Percentiles rank a stretch among this genome's conserved stretches.
phyloP scores from a whole-genome alignment of 2,888 invertebrate species.

The Clistopyga incitator region DNA sequence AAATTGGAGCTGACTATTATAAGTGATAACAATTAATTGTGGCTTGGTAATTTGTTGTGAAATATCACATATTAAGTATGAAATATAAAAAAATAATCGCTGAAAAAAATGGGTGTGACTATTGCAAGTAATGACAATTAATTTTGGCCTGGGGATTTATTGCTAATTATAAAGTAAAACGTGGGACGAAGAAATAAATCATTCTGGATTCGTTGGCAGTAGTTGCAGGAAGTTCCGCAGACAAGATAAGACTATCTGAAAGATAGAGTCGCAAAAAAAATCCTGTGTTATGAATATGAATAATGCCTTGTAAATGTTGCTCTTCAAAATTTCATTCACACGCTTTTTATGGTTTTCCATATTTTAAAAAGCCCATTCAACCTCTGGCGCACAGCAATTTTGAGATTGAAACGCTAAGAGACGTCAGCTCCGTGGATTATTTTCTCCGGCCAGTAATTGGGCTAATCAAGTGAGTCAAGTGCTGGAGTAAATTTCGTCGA shows the following conservation, averaged over 20 bases:
- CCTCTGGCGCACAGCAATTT: background rate
- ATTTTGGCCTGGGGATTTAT: too few species aligned
- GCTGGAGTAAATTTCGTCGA: constrained; percentile 26
- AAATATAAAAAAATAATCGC: background rate
- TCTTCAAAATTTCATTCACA: background rate
- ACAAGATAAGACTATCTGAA: constrained; percentile 15
- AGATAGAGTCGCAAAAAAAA: background rate
- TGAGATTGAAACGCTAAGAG: background rate
- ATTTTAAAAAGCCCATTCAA: background rate
- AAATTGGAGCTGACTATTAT: too few species aligned
- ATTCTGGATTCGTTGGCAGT: background rate
- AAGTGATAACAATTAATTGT: too few species aligned
- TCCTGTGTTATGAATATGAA: background rate
- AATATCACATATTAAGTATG: too few species aligned
- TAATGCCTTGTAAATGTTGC: background rate
- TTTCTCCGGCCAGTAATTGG: constrained; percentile 12
- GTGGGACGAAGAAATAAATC: background rate
- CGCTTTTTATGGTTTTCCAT: background rate
- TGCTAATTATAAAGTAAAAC: background rate
- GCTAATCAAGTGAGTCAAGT: constrained; percentile 23
- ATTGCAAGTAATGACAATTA: too few species aligned
- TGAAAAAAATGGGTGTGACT: background rate
- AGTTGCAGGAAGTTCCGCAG: background rate
- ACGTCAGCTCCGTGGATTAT: background rate
- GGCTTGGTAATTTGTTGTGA: too few species aligned